Conservation (phyloP, 2,113 vertebrate species). For the Gorilla gorilla region DNA sequence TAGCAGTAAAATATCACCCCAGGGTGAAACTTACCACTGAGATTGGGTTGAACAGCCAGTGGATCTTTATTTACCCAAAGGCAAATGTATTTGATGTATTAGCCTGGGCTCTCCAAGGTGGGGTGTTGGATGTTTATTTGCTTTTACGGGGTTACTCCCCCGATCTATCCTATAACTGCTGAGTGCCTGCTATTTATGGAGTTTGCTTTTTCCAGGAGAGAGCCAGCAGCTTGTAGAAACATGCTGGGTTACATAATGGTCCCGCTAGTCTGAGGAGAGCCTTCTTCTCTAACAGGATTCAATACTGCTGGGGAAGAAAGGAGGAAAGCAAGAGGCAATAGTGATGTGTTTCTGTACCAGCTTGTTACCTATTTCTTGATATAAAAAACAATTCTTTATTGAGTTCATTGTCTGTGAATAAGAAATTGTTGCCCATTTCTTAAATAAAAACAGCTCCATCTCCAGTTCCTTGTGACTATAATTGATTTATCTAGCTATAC, state of each 20-base stretch:
- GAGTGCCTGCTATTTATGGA: slow-evolving; percentile 9
- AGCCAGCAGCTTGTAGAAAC: slow-evolving; percentile 16
- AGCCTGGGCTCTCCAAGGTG: neutral
- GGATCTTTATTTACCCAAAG: slow-evolving; percentile 55
- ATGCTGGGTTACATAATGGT: neutral
- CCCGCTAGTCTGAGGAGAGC: neutral
- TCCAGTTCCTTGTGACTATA: neutral
- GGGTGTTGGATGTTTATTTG: slow-evolving; percentile 30
- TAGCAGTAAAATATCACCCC: slow-evolving; percentile 66
- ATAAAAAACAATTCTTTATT: neutral
- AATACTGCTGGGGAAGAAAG: neutral
- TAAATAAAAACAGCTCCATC: neutral
- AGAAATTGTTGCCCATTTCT: neutral
- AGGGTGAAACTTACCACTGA: slow-evolving; percentile 59
- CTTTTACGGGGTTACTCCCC: neutral
- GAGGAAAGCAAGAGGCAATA: neutral
- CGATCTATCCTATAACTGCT: neutral
- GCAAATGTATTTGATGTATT: slow-evolving; percentile 38
- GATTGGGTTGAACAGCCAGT: neutral
- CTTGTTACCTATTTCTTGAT: neutral
- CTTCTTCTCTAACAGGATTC: neutral
- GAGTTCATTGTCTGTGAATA: neutral
- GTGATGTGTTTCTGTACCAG: neutral
- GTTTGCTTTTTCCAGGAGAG: slow-evolving; percentile 45
- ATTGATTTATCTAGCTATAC: neutral